phyloP scores from a whole-genome alignment of 2,797 vertebrate species.

The Urocyon cinereoargenteus region DNA sequence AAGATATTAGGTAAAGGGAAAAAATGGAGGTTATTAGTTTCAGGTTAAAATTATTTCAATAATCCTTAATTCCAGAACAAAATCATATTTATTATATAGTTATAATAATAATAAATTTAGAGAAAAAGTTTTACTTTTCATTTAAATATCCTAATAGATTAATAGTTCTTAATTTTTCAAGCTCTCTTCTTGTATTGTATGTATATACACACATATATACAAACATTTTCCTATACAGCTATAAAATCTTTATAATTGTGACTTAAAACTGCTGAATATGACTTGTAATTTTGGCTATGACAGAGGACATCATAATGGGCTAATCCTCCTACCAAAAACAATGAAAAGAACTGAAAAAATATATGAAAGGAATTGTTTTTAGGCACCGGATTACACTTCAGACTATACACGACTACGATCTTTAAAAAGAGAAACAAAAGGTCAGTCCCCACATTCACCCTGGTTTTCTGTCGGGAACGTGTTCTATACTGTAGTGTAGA shows the following conservation, averaged over 20 bases:
- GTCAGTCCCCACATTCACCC: background rate
- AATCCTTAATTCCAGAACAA: conserved; percentile 39
- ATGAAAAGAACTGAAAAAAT: background rate
- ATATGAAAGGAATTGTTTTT: conserved; percentile 24
- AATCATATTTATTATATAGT: conserved; percentile 11
- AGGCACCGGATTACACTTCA: background rate
- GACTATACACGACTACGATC: background rate
- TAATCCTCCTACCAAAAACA: conserved; percentile 38
- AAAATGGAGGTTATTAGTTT: conserved; percentile 35
- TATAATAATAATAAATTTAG: background rate
- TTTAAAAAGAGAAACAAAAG: conserved; percentile 27
- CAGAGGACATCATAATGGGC: background rate
- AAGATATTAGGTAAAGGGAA: background rate
- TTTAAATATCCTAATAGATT: background rate
- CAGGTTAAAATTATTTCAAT: conserved; percentile 44
- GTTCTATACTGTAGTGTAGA: background rate
- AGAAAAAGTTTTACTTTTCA: background rate
- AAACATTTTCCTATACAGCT: background rate
- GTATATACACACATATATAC: background rate
- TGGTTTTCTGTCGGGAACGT: background rate
- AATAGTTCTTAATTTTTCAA: conserved; percentile 20
- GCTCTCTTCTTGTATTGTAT: background rate
- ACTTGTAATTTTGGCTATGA: conserved; percentile 36
- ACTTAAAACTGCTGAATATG: conserved; percentile 23
- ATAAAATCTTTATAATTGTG: conserved; percentile 47